These are phyloP conservation scores for Megalonaias nervosa DNA, from an alignment of 1,140 invertebrate genomes.

Conservation along the genomic window DNA sequence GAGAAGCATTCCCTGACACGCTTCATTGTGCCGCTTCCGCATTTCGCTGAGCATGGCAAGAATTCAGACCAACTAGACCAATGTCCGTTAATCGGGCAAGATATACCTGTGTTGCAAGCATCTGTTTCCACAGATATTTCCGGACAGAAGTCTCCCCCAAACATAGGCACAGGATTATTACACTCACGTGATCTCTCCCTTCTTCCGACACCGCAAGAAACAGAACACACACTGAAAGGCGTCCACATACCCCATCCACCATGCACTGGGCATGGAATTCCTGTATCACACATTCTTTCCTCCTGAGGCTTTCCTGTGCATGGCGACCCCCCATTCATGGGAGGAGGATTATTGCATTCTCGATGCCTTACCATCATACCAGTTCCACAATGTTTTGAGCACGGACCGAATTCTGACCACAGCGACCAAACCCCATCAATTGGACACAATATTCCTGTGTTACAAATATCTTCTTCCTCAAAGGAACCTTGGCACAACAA, in stretches of 20 bases:
- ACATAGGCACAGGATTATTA: constrained; percentile 42
- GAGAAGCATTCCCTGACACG: constrained; percentile 40
- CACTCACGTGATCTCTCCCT: constrained; percentile 47
- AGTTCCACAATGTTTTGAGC: constrained; percentile 36
- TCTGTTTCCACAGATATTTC: constrained; percentile 34
- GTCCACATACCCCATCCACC: constrained; percentile 59
- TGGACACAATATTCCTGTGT: constrained; percentile 21
- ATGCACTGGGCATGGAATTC: constrained; percentile 66
- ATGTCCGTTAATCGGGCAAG: constrained; percentile 35
- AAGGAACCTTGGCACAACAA: constrained; percentile 44
- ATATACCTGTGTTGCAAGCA: constrained; percentile 36
- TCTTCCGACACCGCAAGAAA: constrained; percentile 49
- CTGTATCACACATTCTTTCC: constrained; percentile 25
- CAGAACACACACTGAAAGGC: constrained; percentile 53
- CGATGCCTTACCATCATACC: constrained; percentile 66
- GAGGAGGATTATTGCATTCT: constrained; percentile 78
- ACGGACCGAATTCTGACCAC: constrained; percentile 39
- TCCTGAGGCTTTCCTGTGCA: constrained; percentile 75
- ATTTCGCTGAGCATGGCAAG: constrained; percentile 34
- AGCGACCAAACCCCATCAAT: constrained; percentile 38
- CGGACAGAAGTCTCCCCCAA: constrained; percentile 42
- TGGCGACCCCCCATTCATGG: constrained; percentile 76
- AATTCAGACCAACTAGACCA: constrained; percentile 46
- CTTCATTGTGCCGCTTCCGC: constrained; percentile 40
- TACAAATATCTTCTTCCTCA: constrained; percentile 43